Evolutionary conservation across 2,888 invertebrate genomes (phyloP), one percentile per base, ranked within the genome.

Genomic region (Stenolophus ochropezus): DNA sequence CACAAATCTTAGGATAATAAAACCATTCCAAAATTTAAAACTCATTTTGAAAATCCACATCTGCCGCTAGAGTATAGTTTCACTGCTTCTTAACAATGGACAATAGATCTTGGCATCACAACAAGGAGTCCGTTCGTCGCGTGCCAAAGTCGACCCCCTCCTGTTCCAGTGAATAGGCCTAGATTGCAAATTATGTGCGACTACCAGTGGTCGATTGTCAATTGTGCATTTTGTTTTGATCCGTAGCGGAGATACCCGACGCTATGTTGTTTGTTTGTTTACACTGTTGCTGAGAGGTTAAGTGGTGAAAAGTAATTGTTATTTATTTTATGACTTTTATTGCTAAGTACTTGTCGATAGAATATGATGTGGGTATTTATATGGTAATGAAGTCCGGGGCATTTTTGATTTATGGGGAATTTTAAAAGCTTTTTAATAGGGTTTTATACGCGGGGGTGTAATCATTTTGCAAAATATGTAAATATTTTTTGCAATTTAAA

Each of bases 111-210:
- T 23, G 25, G 23, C 25, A 74, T 74, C 21, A 74, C 51, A 74
- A 74, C 53, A 74, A 74, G 74, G 16, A 74, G 74, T 73, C 73
- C 49, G 51, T 27, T 58, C 58, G 76, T 56, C 76, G 76, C 74
- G 74, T 74, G 76, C 76, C 76, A 11, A 6, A n/a, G 76, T 42
- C 56, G 76, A 27, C 76, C 42, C 42, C 56, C 76, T 75, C 58
- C 56, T 76, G 76, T 58, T 16, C 18, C 33, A 20, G 14, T 85
- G 83, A 85, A 85, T 85, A 84, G 84, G 82, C 83, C 83, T 84
- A 85, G 85, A 85, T 85, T 85, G 85, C 85, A 85, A 85, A 85
- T 85, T 85, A 85, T 85, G 84, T 84, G 83, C 84, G 84, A 83
- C 83, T 83, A 82, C 82, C 82, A 82, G 56, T 27, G 3, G 69